A percentile compares a stretch with the other conserved stretches of the same genome.
These are phyloP conservation scores for Okamejei kenojei DNA, from an alignment of 2,797 vertebrate genomes.

Conservation along the genomic window DNA sequence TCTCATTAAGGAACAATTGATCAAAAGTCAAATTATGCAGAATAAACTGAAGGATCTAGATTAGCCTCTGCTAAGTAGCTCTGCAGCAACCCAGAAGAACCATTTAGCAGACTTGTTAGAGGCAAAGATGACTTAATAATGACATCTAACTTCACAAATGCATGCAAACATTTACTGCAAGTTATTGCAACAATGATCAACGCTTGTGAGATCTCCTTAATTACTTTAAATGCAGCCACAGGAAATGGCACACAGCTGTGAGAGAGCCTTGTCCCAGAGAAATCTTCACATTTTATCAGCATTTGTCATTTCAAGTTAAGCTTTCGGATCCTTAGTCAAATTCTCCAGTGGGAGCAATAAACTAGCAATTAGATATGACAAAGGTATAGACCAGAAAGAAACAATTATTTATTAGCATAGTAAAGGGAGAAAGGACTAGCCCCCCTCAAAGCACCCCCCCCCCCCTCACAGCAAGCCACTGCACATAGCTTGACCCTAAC, in stretches of 20 bases:
- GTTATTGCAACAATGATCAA: slow-evolving; percentile 45
- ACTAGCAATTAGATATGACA: slow-evolving; percentile 58
- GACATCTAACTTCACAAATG: slow-evolving; percentile 39
- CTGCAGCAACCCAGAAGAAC: background rate
- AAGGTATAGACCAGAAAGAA: slow-evolving; percentile 52
- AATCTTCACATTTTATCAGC: slow-evolving; percentile 51
- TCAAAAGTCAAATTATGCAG: slow-evolving; percentile 34
- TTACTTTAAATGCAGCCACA: slow-evolving; percentile 49
- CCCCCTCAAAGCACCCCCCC: background rate
- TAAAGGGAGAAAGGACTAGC: slow-evolving; percentile 55
- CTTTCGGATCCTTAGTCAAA: slow-evolving; percentile 50
- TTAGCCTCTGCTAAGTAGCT: background rate
- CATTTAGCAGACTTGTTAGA: slow-evolving; percentile 27
- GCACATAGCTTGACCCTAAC: slow-evolving; percentile 46
- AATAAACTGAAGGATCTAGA: slow-evolving; percentile 7
- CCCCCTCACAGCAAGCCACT: slow-evolving; percentile 40
- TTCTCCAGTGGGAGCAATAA: slow-evolving; percentile 56
- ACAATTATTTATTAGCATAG: slow-evolving; percentile 53
- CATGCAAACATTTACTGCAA: slow-evolving; percentile 30
- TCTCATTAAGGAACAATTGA: slow-evolving; percentile 32
- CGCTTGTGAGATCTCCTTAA: slow-evolving; percentile 48
- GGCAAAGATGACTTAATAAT: slow-evolving; percentile 33
- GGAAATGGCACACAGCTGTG: slow-evolving; percentile 49
- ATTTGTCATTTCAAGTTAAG: slow-evolving; percentile 56
- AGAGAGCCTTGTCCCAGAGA: slow-evolving; percentile 47